Conservation (phyloP, 2,888 invertebrate species). For the Chalcosyrphus nemorum region DNA sequence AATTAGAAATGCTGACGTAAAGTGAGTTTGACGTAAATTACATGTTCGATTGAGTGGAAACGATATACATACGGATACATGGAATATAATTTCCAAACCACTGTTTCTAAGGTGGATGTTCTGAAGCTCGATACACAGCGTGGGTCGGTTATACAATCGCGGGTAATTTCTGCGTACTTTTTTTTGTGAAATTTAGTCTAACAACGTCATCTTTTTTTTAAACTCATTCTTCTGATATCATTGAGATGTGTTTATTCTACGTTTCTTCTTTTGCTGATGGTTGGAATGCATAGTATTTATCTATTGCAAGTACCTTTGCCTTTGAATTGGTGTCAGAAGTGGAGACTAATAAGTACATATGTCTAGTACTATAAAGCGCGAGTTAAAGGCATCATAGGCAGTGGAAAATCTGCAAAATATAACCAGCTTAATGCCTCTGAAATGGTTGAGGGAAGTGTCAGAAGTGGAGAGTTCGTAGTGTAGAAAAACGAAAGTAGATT, state of each 20-base stretch:
- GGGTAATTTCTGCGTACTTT: background rate
- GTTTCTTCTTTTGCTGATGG: too few relatives aligned
- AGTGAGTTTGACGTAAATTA: conserved; percentile 45
- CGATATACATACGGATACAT: background rate
- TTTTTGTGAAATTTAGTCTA: background rate
- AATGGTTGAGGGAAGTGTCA: background rate
- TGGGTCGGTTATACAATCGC: background rate
- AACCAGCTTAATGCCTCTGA: too few relatives aligned
- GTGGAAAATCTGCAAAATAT: too few relatives aligned
- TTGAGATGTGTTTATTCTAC: too few relatives aligned
- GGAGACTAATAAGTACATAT: too few relatives aligned
- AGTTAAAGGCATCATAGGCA: too few relatives aligned
- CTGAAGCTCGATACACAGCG: background rate
- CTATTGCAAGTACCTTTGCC: too few relatives aligned
- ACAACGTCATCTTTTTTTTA: too few relatives aligned
- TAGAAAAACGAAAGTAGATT: too few relatives aligned
- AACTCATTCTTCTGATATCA: too few relatives aligned
- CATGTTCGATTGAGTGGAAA: conserved; percentile 15
- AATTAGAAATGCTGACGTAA: conserved; percentile 44
- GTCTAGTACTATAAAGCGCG: too few relatives aligned
- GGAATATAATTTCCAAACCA: background rate
- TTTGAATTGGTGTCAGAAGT: background rate
- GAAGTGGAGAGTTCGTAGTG: background rate
- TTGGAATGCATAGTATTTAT: too few relatives aligned
- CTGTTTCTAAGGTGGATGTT: background rate